Percentiles rank a stretch among this genome's conserved stretches.
phyloP scores from a whole-genome alignment of 2,888 invertebrate species.

The Ornithoptera priamus region DNA sequence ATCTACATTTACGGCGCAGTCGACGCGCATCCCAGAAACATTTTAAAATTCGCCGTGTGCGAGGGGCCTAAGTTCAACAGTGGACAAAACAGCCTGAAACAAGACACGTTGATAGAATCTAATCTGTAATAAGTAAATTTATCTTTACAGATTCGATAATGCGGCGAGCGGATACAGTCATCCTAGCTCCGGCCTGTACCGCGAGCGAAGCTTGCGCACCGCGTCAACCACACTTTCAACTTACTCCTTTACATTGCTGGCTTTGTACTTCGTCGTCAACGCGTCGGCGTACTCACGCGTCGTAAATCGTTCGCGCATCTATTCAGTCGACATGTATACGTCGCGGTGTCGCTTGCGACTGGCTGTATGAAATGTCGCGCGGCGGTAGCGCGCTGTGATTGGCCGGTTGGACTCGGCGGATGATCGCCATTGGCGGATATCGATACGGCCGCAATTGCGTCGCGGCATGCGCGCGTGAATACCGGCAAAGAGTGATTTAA shows the following conservation, averaged over 20 bases:
- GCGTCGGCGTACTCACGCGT: slow-evolving; percentile 27
- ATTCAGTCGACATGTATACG: slow-evolving; percentile 12
- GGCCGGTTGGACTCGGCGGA: slow-evolving; percentile 19
- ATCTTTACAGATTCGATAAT: slow-evolving; percentile 29
- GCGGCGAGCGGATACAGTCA: slow-evolving; percentile 28
- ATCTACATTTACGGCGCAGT: no score
- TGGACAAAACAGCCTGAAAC: no score
- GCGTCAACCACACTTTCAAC: slow-evolving; percentile 28
- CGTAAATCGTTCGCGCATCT: slow-evolving; percentile 18
- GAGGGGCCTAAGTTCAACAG: no score
- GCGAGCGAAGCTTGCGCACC: slow-evolving; percentile 36
- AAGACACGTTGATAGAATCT: no score
- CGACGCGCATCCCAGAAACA: no score
- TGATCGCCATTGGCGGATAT: slow-evolving; percentile 18
- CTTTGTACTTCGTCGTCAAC: slow-evolving; percentile 43
- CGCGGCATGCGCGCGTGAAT: slow-evolving; percentile 23
- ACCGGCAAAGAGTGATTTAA: slow-evolving; percentile 33
- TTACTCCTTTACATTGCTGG: slow-evolving; percentile 40
- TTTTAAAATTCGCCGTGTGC: no score
- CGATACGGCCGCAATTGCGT: slow-evolving; percentile 12
- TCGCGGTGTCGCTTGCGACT: slow-evolving; percentile 23
- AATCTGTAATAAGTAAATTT: not conserved
- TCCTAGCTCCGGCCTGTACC: slow-evolving; percentile 28
- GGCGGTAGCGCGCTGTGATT: slow-evolving; percentile 22
- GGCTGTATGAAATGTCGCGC: slow-evolving; percentile 9